Percentiles rank a stretch among this genome's conserved stretches.
These are phyloP conservation scores for Cydia strobilella DNA, from an alignment of 1,140 invertebrate genomes.

Conservation along the genomic window DNA sequence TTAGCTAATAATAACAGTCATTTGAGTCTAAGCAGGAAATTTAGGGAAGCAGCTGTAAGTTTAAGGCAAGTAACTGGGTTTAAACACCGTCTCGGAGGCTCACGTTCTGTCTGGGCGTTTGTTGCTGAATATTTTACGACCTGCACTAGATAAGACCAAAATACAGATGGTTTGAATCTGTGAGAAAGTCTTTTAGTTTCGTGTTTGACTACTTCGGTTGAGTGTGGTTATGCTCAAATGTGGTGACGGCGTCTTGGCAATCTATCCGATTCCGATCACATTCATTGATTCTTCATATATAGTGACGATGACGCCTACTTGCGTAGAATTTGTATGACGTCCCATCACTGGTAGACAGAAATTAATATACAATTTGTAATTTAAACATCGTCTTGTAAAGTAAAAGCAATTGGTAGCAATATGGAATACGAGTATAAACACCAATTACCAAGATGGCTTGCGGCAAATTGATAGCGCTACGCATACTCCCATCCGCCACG, in stretches of 20 bases:
- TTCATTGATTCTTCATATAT: too few relatives aligned
- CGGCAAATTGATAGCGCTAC: background rate
- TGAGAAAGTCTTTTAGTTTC: background rate
- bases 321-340: too few relatives aligned
- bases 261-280: background rate
- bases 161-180: conserved; percentile 21
- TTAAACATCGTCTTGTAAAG: background rate
- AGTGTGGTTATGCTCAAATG: background rate
- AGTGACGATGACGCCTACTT: too few relatives aligned
- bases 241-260: background rate
- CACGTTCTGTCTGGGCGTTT: conserved; percentile 26
- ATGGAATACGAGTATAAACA: background rate
- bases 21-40: conserved; percentile 3
- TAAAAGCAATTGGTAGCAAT: background rate
- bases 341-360: too few relatives aligned
- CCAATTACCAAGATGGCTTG: background rate
- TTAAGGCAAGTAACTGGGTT: background rate
- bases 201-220: background rate
- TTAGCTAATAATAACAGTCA: conserved; percentile 23
- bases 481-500: background rate
- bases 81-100: background rate
- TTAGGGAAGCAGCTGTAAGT: background rate
- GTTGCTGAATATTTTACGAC: conserved; percentile 43
- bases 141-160: conserved; percentile 36
- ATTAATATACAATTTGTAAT: background rate